phyloP scores from a whole-genome alignment of 2,113 vertebrate species.

The Dromas ardeola region DNA sequence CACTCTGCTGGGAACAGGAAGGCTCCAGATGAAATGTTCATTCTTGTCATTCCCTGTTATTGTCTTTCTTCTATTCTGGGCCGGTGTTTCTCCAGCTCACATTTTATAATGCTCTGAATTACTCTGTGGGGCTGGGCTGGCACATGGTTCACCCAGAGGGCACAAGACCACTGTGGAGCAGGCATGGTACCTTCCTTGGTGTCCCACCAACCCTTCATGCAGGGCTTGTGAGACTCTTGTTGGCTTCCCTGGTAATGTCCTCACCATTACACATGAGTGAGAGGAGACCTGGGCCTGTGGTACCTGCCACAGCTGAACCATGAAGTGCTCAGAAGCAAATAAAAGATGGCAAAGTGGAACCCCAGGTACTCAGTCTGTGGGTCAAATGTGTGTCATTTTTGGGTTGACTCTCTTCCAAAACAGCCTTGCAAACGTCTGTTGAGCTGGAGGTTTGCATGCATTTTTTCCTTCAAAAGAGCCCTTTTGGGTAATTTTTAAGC shows the following conservation, averaged over 20 bases:
- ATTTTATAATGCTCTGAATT: background rate
- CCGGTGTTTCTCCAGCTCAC: background rate
- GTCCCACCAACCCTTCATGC: background rate
- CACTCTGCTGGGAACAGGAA: background rate
- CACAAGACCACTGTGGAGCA: background rate
- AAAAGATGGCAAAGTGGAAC: background rate
- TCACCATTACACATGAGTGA: background rate
- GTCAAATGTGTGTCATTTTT: background rate
- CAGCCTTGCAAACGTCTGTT: background rate
- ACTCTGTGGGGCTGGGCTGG: background rate
- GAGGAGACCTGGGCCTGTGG: background rate
- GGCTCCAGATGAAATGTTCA: background rate
- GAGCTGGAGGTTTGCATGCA: background rate
- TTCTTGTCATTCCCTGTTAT: background rate
- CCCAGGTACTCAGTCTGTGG: background rate
- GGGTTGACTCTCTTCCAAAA: background rate
- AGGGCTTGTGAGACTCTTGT: background rate
- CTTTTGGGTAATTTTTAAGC: background rate
- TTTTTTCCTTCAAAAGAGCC: background rate
- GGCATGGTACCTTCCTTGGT: background rate
- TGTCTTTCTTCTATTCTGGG: background rate
- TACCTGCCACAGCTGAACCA: background rate
- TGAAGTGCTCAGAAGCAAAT: background rate
- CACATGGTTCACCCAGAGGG: too few relatives aligned
- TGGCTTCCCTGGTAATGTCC: background rate